Conservation (phyloP, 2,797 vertebrate genomes). For the Hyperoplus lanceolatus region DNA sequence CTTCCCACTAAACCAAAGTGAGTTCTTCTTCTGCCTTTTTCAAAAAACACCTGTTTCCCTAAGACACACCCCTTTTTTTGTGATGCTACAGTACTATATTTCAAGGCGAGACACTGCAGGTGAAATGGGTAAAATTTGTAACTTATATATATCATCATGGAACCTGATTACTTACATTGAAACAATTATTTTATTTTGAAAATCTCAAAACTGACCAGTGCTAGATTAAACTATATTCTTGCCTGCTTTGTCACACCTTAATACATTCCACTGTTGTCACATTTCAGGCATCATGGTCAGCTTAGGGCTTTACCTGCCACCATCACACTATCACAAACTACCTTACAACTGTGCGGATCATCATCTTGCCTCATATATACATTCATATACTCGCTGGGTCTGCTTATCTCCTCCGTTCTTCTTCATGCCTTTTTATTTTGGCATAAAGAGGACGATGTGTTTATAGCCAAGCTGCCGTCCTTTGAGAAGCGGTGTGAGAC, state of each 20-base stretch:
- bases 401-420: constrained; percentile 60
- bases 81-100: not conserved
- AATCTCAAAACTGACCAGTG: too few species aligned
- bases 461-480: constrained; percentile 90
- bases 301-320: constrained; percentile 27
- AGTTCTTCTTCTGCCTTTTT: constrained; percentile 56
- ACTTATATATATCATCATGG: too few species aligned
- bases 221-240: too few species aligned
- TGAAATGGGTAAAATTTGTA: too few species aligned
- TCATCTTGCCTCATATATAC: constrained; percentile 40
- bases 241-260: not conserved
- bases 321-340: constrained; percentile 27
- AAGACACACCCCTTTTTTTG: constrained; percentile 5
- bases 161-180: too few species aligned
- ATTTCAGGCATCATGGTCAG: constrained; percentile 28
- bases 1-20: constrained; percentile 76
- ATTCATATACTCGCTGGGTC: constrained; percentile 64
- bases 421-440: constrained; percentile 62
- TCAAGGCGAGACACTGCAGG: too few species aligned
- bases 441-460: constrained; percentile 87
- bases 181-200: too few species aligned
- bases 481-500: constrained; percentile 93
- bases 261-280: constrained; percentile 18
- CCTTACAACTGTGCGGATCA: constrained; percentile 18
- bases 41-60: not conserved